Base-by-base conservation (phyloP, 2,888 invertebrate species). In the Creontiades dilutus region DNA sequence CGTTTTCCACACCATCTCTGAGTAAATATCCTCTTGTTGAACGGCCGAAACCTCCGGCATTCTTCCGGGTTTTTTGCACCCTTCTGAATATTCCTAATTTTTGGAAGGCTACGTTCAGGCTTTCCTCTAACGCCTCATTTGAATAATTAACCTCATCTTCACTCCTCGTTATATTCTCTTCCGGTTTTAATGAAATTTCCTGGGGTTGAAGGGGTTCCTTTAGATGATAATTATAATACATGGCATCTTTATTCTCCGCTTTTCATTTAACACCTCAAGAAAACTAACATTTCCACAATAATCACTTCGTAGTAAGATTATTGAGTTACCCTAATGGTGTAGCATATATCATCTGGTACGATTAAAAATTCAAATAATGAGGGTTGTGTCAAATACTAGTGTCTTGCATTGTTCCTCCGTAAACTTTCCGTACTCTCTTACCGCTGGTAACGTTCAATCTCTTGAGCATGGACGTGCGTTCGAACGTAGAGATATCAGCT, bases 101-200 rank as follows among this genome's bases (percentile, higher is more conserved):
- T 78, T 46, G 46, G 78, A 47, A 78, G 78, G 37, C 46, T 23
- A 23, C 68, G 37, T 78, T 78, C 47, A 37, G 14, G 78, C 78
- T 47, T 76, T 12, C 76, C 46, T 76, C 76, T 5, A 37, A 16
- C 28, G 76, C 76, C 76, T 78, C 78, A 78, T 78, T 78, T 78
- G 78, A 78, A 78, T 78, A 78, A 78, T 78, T 78, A 78, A 78
- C 78, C 47, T 78, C 78, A 78, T 78, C 78, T 78, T 78, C 68
- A 68, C 68, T 68, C 68, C 68, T 68, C 68, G 23, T 68, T 68
- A 68, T 68, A 68, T 23, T 68, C 68, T 68, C 68, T 68, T 68
- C 68, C 68, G 68, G 23, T 68, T 68, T 68, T 68, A 19, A 68
- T 68, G 68, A 68, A 68, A 68, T 68, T 68, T 68, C 23, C 68